A percentile compares a stretch with the other conserved stretches of the same genome.
Evolutionary conservation across 2,797 vertebrate species (phyloP).

Genomic region (Enteromius paludinosus): DNA sequence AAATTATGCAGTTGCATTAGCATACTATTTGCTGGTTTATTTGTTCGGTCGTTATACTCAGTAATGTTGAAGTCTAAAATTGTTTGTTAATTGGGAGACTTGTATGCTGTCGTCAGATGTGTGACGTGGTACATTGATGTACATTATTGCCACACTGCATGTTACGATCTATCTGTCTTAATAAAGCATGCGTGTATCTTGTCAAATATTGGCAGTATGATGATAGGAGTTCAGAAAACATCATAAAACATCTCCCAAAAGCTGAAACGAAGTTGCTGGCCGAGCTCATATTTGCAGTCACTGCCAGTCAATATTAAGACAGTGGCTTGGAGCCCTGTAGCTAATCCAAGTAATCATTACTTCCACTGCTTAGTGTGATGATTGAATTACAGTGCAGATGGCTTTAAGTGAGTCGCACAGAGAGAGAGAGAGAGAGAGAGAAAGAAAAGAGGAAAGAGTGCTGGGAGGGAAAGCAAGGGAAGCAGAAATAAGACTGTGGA

Average conservation of each 20-base stretch:
- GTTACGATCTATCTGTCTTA: neutral
- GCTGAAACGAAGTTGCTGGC: constrained; percentile 1
- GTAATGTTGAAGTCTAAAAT: neutral
- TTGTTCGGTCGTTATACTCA: neutral
- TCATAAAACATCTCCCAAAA: constrained; percentile 4
- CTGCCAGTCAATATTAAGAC: constrained; percentile 58
- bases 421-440: constrained; percentile 29
- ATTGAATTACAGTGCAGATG: constrained; percentile 76
- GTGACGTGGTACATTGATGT: neutral
- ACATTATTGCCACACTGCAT: neutral
- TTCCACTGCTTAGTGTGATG: constrained; percentile 59
- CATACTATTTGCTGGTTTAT: neutral
- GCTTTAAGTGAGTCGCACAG: constrained; percentile 50
- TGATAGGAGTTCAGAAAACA: neutral
- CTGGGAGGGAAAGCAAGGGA: constrained; percentile 29
- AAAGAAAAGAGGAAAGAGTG: neutral
- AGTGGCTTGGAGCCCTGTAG: constrained; percentile 56
- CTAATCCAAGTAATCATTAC: constrained; percentile 57
- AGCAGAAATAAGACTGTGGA: constrained; percentile 52
- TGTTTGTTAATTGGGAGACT: neutral
- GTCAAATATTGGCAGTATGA: neutral
- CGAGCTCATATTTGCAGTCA: constrained; percentile 32
- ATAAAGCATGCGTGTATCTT: neutral
- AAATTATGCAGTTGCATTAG: neutral
- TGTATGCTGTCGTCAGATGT: neutral